Evolutionary conservation across 2,888 invertebrate species (phyloP), one percentile per base, ranked within the genome.

Genomic region (Drosophila maculinotata): DNA sequence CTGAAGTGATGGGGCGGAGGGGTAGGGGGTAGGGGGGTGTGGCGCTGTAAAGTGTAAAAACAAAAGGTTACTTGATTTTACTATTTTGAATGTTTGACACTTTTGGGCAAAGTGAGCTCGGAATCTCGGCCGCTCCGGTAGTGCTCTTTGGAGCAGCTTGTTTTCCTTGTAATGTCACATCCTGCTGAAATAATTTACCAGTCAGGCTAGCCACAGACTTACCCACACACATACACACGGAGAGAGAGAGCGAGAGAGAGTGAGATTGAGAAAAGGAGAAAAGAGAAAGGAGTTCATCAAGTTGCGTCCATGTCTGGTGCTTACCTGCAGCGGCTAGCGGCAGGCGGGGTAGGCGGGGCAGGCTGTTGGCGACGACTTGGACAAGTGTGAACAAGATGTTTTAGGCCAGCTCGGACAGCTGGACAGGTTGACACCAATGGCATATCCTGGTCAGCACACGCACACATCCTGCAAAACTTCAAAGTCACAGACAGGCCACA

Each of bases 371-470:
- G 74, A 71, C 71, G 74, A 71, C 76, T 76, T 76, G 71, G 56
- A 90, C 90, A 89, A 90, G 90, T 90, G 90, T 90, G 90, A 90
- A 90, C 90, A 90, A 90, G 90, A 90, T 90, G 90, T 90, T 90
- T 90, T 90, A 84, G 83, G 81, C 87, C 81, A 84, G 45, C 51
- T 23, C 62, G 71, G 78, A 83, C 79, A 67, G 79, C 45, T 65
- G 85, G 81, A 74, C 66, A 57, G 53, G 76, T 83, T 79, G 88
- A 87, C 87, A 88, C 89, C 79, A 69, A 79, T 76, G 82, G 75
- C 87, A 86, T 70, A 76, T 79, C 88, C 78, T 73, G 71, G 57
- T 49, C 64, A 51, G 63, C 65, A 70, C 63, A 64, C 67, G 60
- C 69, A 66, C 63, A 64, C 65, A 64, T 71, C 70, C 52, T 63